Evolutionary conservation across 2,113 vertebrate genomes (phyloP).

Genomic region (Actenoides hombroni): DNA sequence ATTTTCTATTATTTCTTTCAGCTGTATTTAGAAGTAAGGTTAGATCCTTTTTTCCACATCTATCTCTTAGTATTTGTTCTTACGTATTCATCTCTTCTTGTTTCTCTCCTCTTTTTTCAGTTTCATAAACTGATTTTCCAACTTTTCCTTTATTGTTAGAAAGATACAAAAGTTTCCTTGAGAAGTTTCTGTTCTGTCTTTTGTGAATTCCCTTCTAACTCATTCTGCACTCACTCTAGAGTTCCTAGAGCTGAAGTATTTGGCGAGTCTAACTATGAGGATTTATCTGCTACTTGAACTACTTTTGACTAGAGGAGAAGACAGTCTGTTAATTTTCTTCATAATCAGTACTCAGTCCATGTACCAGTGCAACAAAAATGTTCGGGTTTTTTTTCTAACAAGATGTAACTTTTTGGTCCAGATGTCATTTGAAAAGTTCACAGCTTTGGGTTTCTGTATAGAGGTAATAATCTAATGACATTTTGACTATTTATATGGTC

Average conservation of each 20-base stretch:
- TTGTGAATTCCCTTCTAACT: neutral
- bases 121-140: neutral
- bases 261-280: neutral
- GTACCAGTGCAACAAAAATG: neutral
- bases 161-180: neutral
- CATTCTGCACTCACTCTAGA: neutral
- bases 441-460: neutral
- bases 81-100: neutral
- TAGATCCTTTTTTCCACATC: neutral
- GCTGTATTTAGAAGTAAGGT: neutral
- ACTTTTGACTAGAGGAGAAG: neutral
- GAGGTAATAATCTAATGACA: neutral
- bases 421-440: neutral
- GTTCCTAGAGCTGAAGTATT: neutral
- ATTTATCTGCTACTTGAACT: neutral
- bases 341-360: neutral
- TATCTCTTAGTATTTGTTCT: neutral
- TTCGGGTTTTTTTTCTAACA: neutral
- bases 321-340: neutral
- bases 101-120: neutral
- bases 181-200: neutral
- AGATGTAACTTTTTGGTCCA: neutral
- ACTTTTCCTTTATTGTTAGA: neutral
- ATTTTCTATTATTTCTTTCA: neutral
- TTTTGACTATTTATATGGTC: neutral